Conservation (phyloP, 2,113 vertebrate species). For the Albula glossodonta region DNA sequence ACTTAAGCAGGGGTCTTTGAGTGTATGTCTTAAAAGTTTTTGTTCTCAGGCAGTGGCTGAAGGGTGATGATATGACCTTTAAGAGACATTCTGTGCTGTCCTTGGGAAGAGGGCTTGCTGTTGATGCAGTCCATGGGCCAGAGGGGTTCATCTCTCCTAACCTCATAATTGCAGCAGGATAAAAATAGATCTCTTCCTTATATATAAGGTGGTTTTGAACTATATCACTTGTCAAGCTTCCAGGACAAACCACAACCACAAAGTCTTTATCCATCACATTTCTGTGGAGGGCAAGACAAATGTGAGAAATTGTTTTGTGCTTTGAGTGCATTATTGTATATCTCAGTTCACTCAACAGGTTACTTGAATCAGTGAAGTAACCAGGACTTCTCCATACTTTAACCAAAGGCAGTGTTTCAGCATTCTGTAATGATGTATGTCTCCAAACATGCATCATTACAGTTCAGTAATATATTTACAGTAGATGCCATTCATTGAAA, state of each 20-base stretch:
- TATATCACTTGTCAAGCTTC: no score
- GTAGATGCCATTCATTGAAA: neutral
- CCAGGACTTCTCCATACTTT: neutral
- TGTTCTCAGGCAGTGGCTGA: neutral
- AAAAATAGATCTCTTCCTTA: neutral
- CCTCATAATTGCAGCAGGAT: neutral
- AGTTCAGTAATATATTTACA: no score
- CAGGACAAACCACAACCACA: no score
- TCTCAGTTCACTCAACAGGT: neutral
- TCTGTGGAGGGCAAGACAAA: neutral
- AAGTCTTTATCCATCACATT: no score
- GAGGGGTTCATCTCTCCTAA: neutral
- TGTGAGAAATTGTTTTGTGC: neutral
- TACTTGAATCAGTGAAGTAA: neutral
- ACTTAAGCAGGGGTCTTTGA: no score
- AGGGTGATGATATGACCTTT: neutral
- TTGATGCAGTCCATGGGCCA: neutral
- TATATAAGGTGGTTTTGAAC: neutral
- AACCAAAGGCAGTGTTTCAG: no score
- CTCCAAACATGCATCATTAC: no score
- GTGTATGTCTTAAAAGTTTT: no score
- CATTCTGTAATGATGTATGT: no score
- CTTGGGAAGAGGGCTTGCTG: neutral
- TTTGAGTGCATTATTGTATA: neutral
- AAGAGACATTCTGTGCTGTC: neutral